Evolutionary conservation across 2,113 vertebrate species (phyloP).

Genomic region (Myrmecobius fasciatus): DNA sequence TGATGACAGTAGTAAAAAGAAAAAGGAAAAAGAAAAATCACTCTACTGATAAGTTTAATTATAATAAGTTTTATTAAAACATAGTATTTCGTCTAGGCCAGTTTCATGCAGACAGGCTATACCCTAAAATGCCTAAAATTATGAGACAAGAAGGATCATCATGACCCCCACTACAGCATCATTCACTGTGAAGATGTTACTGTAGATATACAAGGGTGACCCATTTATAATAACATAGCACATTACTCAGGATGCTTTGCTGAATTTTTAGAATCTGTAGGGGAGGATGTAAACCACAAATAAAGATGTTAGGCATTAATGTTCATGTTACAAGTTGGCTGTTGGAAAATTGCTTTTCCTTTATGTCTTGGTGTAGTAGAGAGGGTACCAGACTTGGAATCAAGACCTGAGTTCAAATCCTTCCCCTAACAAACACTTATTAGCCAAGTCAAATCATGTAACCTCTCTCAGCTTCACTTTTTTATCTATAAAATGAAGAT

Average conservation of each 20-base stretch:
- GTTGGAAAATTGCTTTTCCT: background rate
- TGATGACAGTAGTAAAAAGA: no score
- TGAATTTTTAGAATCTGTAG: background rate
- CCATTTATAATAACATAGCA: background rate
- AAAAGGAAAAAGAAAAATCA: no score
- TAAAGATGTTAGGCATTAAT: background rate
- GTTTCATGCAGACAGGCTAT: background rate
- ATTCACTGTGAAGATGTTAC: background rate
- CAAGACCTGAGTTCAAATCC: constrained; percentile 3
- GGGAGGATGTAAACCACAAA: background rate
- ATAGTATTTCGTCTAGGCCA: background rate
- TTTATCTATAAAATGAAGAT: constrained; percentile 13
- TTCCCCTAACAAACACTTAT: background rate
- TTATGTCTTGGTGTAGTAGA: background rate
- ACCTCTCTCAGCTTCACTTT: constrained; percentile 5
- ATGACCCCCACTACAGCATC: background rate
- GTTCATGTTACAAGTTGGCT: background rate
- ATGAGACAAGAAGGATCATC: background rate
- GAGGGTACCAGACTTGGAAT: background rate
- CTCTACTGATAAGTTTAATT: no score
- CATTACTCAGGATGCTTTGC: background rate
- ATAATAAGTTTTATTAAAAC: no score
- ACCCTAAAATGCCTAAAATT: background rate
- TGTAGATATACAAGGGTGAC: background rate
- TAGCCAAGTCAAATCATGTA: background rate